Conservation (phyloP, 2,113 vertebrate genomes). For the Indicator indicator region DNA sequence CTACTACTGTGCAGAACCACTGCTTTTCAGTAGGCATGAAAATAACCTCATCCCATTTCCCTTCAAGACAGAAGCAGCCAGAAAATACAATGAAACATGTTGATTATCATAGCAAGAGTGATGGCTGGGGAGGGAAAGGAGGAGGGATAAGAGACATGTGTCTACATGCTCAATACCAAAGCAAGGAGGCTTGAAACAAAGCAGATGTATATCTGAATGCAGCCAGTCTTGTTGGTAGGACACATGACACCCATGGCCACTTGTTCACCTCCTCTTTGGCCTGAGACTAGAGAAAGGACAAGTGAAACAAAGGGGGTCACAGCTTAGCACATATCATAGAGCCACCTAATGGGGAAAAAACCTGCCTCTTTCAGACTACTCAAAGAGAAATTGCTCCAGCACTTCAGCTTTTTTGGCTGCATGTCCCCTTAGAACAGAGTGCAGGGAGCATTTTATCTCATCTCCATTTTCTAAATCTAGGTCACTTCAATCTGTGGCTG, state of each 20-base stretch:
- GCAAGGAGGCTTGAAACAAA: not conserved
- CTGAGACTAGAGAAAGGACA: not conserved
- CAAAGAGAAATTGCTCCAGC: not conserved
- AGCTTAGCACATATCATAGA: not conserved
- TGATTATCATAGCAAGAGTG: not conserved
- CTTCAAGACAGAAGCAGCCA: not conserved
- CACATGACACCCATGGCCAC: not conserved
- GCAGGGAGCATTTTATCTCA: not conserved
- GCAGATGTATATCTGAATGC: not conserved
- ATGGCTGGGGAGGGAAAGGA: not conserved
- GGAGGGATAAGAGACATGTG: not conserved
- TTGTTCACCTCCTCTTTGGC: not conserved
- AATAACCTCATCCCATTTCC: not conserved
- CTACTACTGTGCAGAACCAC: not conserved
- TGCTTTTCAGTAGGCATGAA: not conserved
- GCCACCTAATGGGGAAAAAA: not conserved
- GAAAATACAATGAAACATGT: not conserved
- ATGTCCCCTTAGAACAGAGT: not conserved
- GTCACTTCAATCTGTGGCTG: not conserved
- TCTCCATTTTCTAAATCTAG: not conserved
- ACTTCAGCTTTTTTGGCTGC: conserved; percentile 13
- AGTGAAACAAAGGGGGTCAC: not conserved
- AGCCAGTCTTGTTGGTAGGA: not conserved
- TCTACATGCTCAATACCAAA: not conserved
- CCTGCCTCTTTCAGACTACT: not conserved